These are phyloP conservation scores for Furnarius figulus DNA, from an alignment of 2,113 vertebrate genomes.

Conservation along the genomic window DNA sequence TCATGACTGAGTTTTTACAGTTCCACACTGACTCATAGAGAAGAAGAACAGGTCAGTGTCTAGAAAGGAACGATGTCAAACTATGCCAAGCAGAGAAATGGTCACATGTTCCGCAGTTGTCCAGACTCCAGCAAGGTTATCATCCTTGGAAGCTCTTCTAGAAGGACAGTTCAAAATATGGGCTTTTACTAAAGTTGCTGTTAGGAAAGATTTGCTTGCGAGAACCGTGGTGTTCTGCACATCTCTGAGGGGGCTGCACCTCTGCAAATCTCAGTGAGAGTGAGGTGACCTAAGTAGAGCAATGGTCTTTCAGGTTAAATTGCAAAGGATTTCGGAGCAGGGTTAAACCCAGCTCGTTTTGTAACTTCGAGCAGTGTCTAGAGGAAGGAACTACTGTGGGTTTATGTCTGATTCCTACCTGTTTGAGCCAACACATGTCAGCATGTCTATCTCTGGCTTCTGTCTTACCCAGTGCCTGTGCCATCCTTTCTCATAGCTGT, in stretches of 20 bases:
- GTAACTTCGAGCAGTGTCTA: neutral
- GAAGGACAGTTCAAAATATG: neutral
- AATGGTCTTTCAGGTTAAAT: neutral
- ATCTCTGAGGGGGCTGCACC: neutral
- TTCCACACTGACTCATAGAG: neutral
- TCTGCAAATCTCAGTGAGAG: neutral
- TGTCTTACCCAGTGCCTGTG: accelerated
- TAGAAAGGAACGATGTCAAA: neutral
- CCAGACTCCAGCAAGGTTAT: neutral
- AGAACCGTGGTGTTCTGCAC: neutral
- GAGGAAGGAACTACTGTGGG: neutral
- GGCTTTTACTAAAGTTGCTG: neutral
- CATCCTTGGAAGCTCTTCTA: neutral
- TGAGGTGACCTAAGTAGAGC: neutral
- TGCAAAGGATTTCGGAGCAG: neutral
- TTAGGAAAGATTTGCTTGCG: neutral
- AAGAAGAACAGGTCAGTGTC: neutral
- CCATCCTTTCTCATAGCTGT: neutral
- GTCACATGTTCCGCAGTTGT: neutral
- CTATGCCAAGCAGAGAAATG: neutral
- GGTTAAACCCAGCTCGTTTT: neutral
- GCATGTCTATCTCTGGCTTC: neutral
- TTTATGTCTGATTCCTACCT: neutral
- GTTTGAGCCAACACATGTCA: accelerated
- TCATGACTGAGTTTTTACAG: neutral